Base-by-base conservation (phyloP, 2,888 invertebrate genomes). In the Pseudoips prasinana region DNA sequence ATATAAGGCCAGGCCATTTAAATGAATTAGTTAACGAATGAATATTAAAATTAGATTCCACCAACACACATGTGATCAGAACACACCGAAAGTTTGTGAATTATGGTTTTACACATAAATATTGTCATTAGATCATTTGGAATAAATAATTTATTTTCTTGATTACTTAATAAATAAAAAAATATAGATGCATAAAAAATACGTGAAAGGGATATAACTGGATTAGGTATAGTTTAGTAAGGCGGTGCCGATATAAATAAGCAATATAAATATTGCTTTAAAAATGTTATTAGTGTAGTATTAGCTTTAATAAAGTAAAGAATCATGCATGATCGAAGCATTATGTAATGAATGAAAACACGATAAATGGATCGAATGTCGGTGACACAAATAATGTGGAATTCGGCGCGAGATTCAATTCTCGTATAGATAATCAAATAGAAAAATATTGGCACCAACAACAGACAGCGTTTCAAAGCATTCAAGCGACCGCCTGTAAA, bases 401-500 rank as follows among this genome's bases (percentile, higher is more conserved):
- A 45, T 35, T 41, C 34, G 39, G 52, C 35, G 25, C 24, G 56
- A 55, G 39, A 36, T 33, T 40, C 33, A 41, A 42, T 40, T 46
- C 44, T 42, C 41, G 42, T 43, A 43, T 25, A 39, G 24, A 51
- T 45, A n/a, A n/a, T n/a, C n/a, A n/a, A n/a, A n/a, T 28, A 33
- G 51, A 50, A 56, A 58, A 41, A 37, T 42, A 40, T 40, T 39
- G 36, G 36, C 44, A 54, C 51, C 55, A 50, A 50, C 37, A 49
- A 54, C 39, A 58, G 58, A 42, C 46, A 67, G 73, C 71, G 53
- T 64, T 51, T 39, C 35, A 63, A 80, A 82, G 82, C 84, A 66
- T 65, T 65, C 48, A 83, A 82, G 79, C 80, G 58, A 67, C 63
- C 65, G 63, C 56, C 39, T 49, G 64, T 62, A 65, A 66, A 58